Evolutionary conservation across 2,797 vertebrate genomes (phyloP), one percentile per base, ranked within the genome.

Genomic region (Psittacula echo): DNA sequence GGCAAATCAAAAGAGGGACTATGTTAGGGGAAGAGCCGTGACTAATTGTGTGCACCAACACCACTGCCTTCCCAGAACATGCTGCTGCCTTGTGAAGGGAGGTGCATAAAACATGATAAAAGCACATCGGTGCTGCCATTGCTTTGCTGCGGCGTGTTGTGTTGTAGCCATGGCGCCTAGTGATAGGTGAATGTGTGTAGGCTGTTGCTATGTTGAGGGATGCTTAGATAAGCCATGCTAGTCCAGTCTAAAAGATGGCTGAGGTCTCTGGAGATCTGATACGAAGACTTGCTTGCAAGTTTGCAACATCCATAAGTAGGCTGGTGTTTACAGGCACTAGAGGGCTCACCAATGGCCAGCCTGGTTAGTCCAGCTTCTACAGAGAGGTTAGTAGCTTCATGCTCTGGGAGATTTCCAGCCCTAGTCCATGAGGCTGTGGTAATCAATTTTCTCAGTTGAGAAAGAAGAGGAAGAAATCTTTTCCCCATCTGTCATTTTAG

Each of bases 41-140:
- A 75, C 10, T 48, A 34, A 26, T 23, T 0, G 0, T 1, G 2
- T 54, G 58, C 77, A 37, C 32, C 34, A 50, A 7, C 12, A 50
- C 37, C 39, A 42, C 39, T 0, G 0, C 79, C 62, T 72, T 67
- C 37, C 37, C 27, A 13, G 54, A 24, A 34, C 54, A 8, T 0
- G 3, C 81, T 17, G 29, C 71, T 71, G 75, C 76, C 81, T 70
- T 1, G 0, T 34, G 89, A 45, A 45, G 53, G 77, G 66, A 65
- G 29, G 54, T 7, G 45, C 0, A 0, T 45, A 12, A 47, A 32
- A 11, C 2, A 2, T 37, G 18, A 48, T 93, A 80, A 89, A 86
- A 72, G 68, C 42, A 7, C 0, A 0, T 19, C 5, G 30, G 30
- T 7, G 44, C 64, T 68, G 94, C 82, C 50, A 0, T 11, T 53